Evolutionary conservation across 2,797 vertebrate species (phyloP), one percentile per base, ranked within the genome.

Genomic region (Sarcoramphus papa): DNA sequence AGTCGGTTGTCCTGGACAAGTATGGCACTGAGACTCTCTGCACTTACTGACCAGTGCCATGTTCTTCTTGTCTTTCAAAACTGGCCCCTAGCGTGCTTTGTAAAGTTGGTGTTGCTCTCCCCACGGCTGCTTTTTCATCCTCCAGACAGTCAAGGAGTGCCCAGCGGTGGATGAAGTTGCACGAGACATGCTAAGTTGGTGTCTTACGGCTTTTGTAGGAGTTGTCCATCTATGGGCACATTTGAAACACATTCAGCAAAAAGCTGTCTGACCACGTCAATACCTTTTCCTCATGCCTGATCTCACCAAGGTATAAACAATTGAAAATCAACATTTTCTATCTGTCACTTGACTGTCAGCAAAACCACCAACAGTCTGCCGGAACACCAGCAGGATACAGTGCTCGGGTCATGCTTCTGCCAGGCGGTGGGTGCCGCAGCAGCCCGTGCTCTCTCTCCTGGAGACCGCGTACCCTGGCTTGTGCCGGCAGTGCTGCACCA

Each of bases 41-140:
- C 14, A 0, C 43, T 48, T 27, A 27, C 16, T 25, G n/a, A 9
- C 53, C 23, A 19, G 12, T 1, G 6, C 41, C 45, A 1, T 5
- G 17, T 19, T 41, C 22, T 30, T 31, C 53, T 33, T 30, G 59
- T 18, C 53, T 24, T 35, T 10, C 35, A 6, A 10, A n/a, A 17
- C 54, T 16, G 57, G 47, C 37, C 60, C 62, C 50, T 13, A 3
- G 25, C 1, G 2, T 14, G 70, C 63, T 56, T 11, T 4, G 16
- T 25, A 13, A 12, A 7, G 48, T 54, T 1, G 1, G 16, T 23
- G 25, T n/a, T 62, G 63, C 15, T 75, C 56, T 54, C 54, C 16
- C 25, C 4, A 1, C 2, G 2, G 10, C 43, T 69, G 63, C 43
- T 22, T 19, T 19, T 40, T 22, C 5, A 1, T 41, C 35, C n/a